A percentile compares a stretch with the other conserved stretches of the same genome.
Conservation (phyloP, 2,113 vertebrate species). For the Telmatochromis sp. region DNA sequence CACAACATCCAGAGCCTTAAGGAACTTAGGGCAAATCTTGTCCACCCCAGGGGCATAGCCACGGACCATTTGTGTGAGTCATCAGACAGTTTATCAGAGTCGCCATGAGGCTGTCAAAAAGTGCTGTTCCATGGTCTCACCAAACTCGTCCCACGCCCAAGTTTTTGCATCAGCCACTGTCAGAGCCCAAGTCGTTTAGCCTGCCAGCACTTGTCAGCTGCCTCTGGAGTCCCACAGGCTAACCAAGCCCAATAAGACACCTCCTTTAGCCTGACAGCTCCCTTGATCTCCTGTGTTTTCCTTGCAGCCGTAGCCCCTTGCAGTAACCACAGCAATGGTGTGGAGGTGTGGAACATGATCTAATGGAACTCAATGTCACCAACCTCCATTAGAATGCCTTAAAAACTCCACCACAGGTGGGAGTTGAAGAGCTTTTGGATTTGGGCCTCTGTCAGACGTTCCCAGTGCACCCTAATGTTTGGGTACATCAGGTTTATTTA, state of each 20-base stretch:
- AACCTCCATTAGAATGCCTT: background rate
- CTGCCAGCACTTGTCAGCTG: background rate
- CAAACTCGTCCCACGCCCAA: background rate
- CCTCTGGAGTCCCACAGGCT: background rate
- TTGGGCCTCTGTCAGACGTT: background rate
- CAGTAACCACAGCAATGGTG: background rate
- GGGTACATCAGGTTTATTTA: background rate
- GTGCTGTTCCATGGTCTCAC: background rate
- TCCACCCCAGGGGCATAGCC: background rate
- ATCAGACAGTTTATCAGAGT: background rate
- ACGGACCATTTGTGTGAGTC: background rate
- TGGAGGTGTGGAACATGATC: background rate
- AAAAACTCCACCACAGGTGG: background rate
- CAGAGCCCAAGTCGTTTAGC: background rate
- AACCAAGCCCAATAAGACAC: background rate
- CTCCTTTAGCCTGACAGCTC: background rate
- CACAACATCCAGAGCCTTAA: background rate
- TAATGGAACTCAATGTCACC: background rate
- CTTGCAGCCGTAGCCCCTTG: background rate
- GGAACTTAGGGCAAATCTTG: background rate
- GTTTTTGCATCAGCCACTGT: background rate
- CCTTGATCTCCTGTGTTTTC: background rate
- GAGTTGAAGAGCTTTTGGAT: background rate
- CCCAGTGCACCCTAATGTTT: background rate
- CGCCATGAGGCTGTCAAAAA: background rate